phyloP scores from a whole-genome alignment of 2,888 invertebrate genomes.

The Diplazon laetatorius region DNA sequence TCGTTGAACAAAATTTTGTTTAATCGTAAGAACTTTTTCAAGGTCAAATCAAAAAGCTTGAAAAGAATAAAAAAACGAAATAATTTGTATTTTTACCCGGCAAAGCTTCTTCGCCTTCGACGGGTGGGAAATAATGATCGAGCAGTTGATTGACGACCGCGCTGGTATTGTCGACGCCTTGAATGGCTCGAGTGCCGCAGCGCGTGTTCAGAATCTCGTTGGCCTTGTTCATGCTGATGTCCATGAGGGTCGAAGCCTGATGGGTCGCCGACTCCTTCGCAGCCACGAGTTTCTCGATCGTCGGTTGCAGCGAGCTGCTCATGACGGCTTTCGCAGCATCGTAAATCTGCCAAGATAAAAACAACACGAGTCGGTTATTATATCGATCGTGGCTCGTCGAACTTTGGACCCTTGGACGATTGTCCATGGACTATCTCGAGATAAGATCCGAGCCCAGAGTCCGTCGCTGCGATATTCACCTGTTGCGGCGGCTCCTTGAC shows the following conservation, averaged over 20 bases:
- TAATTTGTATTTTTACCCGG: conserved; percentile 79
- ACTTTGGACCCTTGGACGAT: conserved; percentile 20
- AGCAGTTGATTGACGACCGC: conserved; percentile 88
- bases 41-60: too few species aligned
- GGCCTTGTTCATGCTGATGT: conserved; percentile 88
- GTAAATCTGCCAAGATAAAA: conserved; percentile 74
- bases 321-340: conserved; percentile 80
- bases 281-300: conserved; percentile 80
- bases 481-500: conserved; percentile 84
- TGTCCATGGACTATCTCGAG: not conserved
- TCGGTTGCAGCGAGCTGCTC: conserved; percentile 78
- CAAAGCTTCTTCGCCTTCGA: conserved; percentile 83
- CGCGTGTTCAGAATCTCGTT: conserved; percentile 88
- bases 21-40: too few species aligned
- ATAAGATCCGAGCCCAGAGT: too few species aligned
- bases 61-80: not conserved
- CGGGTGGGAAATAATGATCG: conserved; percentile 89
- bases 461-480: too few species aligned
- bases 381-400: not conserved
- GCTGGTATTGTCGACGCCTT: conserved; percentile 88
- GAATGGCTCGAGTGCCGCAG: conserved; percentile 88
- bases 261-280: conserved; percentile 85
- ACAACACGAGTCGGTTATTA: not conserved
- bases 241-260: conserved; percentile 87
- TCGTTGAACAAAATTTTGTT: too few species aligned